These are phyloP conservation scores for Smittia aterrima DNA, from an alignment of 2,888 invertebrate genomes.

Conservation along the genomic window DNA sequence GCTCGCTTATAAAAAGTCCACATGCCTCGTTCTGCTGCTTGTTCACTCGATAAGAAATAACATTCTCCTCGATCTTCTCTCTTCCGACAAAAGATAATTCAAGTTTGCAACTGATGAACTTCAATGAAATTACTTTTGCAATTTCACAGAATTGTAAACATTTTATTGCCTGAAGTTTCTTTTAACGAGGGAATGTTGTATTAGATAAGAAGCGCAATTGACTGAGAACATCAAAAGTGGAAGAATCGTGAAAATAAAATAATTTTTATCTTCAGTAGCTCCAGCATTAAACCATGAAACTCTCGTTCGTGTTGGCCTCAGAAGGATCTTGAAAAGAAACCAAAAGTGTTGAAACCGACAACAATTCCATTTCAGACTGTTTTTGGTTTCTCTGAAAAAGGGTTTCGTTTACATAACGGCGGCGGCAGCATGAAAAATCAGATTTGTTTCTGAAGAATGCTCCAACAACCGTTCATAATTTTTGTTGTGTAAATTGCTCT, in stretches of 20 bases:
- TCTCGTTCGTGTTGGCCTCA: background rate
- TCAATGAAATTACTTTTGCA: background rate
- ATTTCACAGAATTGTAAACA: background rate
- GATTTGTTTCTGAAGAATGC: background rate
- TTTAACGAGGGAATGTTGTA: background rate
- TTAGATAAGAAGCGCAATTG: too few relatives aligned
- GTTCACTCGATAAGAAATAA: background rate
- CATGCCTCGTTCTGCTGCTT: background rate
- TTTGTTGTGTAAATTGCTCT: background rate
- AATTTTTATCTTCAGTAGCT: background rate
- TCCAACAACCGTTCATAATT: background rate
- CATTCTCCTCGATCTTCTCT: background rate
- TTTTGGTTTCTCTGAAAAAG: slow-evolving; percentile 1
- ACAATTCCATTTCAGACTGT: background rate
- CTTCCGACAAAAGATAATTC: background rate
- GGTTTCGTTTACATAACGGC: slow-evolving; percentile 9
- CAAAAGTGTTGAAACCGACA: background rate
- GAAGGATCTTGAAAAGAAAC: background rate
- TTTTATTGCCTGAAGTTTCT: background rate
- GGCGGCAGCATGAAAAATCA: background rate
- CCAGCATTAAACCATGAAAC: background rate
- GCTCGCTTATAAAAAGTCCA: slow-evolving; percentile 7
- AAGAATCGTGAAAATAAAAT: too few relatives aligned
- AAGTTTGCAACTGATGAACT: background rate
- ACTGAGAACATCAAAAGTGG: too few relatives aligned